Evolutionary conservation across 2,797 vertebrate genomes (phyloP), one percentile per base, ranked within the genome.

Genomic region (Trichosurus vulpecula): DNA sequence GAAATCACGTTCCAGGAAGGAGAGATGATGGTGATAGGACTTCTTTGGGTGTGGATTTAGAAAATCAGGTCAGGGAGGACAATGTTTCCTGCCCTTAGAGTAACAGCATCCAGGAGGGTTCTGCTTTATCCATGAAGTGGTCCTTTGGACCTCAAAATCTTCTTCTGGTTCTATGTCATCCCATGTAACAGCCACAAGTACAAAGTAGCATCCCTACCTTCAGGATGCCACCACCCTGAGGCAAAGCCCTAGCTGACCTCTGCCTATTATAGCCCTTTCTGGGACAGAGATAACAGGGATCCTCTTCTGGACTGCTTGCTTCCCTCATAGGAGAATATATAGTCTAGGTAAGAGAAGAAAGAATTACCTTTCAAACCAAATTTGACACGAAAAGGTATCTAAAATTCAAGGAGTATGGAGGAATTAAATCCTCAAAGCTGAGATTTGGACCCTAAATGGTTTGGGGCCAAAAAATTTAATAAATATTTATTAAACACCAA

Each of bases 271-370:
- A 25, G n/a, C 6, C n/a, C n/a, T 66, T 41, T 92, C 90, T 55
- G 8, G 52, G 53, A 93, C 31, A 25, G 6, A 19, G 61, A 31
- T 53, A 52, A 94, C 87, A 0, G 52, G 81, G 90, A 90, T 91
- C 3, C 25, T 52, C 47, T 51, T 51, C 22, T n/a, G 30, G 10
- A 19, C 35, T 30, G 16, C 35, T 54, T 94, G 61, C 35, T 94
- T 91, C 22, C 54, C 13, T 54, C 91, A 89, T 3, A 57, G 29
- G 90, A 96, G 94, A 56, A 96, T 41, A 53, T 16, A 31, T 30
- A 11, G 12, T 94, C 51, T 92, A 52, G 31, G 51, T 54, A 54
- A 35, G 58, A 57, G 35, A 54, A 89, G 90, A 66, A 61, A 91
- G 90, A 12, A 14, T 54, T n/a, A 13, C 19, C 19, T 52, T 95